These are phyloP conservation scores for Apodemus speciosus DNA, from an alignment of 2,113 vertebrate genomes.

Conservation along the genomic window DNA sequence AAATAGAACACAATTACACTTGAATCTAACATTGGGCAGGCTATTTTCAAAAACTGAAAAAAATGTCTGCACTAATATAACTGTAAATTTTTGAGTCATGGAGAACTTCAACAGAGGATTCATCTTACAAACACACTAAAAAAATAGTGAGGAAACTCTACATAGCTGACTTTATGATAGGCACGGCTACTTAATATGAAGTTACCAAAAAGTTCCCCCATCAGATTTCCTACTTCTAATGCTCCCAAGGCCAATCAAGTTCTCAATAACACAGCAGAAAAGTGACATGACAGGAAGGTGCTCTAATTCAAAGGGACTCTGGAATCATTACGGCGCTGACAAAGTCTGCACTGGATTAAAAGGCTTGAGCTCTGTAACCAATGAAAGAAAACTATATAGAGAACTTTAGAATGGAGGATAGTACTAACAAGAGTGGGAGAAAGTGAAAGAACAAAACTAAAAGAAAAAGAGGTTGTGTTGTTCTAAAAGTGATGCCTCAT, in stretches of 20 bases:
- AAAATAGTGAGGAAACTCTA: background rate
- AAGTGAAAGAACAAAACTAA: too few relatives aligned
- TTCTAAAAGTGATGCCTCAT: background rate
- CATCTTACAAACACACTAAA: background rate
- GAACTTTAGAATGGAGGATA: background rate
- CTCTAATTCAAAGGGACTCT: background rate
- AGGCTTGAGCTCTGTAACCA: background rate
- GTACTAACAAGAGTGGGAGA: too few relatives aligned
- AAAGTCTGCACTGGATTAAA: background rate
- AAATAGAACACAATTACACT: background rate
- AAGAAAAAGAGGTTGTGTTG: background rate
- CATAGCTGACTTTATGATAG: background rate
- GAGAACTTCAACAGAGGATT: background rate
- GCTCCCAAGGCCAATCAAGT: background rate
- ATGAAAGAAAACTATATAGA: background rate
- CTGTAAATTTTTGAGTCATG: background rate
- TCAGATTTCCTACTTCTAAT: background rate
- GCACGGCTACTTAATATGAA: background rate
- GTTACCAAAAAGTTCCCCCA: background rate
- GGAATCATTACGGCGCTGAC: background rate
- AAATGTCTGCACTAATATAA: slow-evolving; percentile 6
- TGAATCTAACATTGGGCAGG: background rate
- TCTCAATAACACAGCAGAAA: background rate
- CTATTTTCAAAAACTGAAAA: slow-evolving; percentile 15
- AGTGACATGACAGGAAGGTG: background rate